Evolutionary conservation across 2,888 invertebrate genomes (phyloP).

Genomic region (Euplexia lucipara): DNA sequence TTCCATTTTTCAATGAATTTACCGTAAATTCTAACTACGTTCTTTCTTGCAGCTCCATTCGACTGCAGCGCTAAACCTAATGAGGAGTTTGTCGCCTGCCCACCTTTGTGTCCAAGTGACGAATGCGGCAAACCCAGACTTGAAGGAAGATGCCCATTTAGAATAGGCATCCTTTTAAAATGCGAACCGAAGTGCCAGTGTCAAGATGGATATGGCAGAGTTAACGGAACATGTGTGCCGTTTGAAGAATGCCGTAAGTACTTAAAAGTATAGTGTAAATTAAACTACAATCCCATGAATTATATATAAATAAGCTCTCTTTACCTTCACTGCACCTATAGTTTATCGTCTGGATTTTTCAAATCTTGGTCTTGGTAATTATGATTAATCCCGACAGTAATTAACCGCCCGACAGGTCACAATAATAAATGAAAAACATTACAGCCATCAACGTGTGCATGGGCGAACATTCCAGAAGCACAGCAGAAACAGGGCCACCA

Average conservation of each 20-base stretch:
- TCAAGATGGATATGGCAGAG: constrained; percentile 68
- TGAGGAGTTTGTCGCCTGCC: constrained; percentile 67
- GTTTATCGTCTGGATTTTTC: too few species aligned
- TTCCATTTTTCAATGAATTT: not conserved
- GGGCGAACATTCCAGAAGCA: too few species aligned
- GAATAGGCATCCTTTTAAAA: constrained; percentile 61
- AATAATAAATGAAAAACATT: too few species aligned
- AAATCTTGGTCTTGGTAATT: too few species aligned
- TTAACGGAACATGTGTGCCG: constrained; percentile 71
- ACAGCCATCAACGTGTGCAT: too few species aligned
- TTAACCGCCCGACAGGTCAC: too few species aligned
- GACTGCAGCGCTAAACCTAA: too few species aligned
- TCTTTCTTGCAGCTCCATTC: constrained; percentile 23
- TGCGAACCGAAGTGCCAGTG: constrained; percentile 74
- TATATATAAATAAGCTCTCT: too few species aligned
- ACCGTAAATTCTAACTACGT: not conserved
- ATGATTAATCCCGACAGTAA: too few species aligned
- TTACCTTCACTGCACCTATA: too few species aligned
- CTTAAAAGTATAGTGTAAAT: not conserved
- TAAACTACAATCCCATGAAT: too few species aligned
- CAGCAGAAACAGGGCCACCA: too few species aligned
- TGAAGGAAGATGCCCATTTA: constrained; percentile 67
- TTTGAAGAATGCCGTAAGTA: constrained; percentile 71
- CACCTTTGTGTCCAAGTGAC: constrained; percentile 72
- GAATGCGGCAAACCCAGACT: constrained; percentile 68